Conservation (phyloP, 2,888 invertebrate species). For the Itoplectis maculator region DNA sequence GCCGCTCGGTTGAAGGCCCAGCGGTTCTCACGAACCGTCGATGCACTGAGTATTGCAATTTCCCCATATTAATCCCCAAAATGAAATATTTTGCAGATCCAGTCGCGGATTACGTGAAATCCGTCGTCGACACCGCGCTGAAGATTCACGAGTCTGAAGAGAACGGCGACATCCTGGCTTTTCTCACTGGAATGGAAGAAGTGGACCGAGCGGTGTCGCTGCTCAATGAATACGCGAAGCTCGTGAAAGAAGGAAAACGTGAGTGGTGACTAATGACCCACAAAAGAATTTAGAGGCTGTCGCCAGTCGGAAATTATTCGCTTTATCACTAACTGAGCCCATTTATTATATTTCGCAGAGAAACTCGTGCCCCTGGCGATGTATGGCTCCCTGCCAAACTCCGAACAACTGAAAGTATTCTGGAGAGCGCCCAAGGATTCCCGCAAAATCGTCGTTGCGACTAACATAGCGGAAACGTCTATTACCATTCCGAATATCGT, state of each 20-base stretch:
- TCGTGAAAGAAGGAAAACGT: slow-evolving; percentile 85
- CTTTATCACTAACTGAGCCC: neutral
- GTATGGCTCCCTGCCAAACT: slow-evolving; percentile 95
- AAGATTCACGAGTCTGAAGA: slow-evolving; percentile 95
- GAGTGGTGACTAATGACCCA: slow-evolving; percentile 52
- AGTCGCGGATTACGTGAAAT: slow-evolving; percentile 95
- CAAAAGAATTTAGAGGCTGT: neutral
- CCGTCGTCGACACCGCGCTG: slow-evolving; percentile 93
- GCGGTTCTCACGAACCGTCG: too few species aligned
- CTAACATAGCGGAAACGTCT: slow-evolving; percentile 98
- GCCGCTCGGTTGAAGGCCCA: too few species aligned
- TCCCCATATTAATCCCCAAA: too few species aligned
- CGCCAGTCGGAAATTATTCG: neutral
- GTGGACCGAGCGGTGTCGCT: slow-evolving; percentile 91
- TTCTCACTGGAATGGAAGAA: slow-evolving; percentile 97
- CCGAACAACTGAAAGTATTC: slow-evolving; percentile 94
- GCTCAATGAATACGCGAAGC: slow-evolving; percentile 87
- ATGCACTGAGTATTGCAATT: too few species aligned
- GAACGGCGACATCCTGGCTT: slow-evolving; percentile 95
- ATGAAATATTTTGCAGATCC: slow-evolving; percentile 91
- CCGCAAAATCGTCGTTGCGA: slow-evolving; percentile 96
- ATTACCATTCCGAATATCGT: slow-evolving; percentile 97
- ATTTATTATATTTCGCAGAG: slow-evolving; percentile 72
- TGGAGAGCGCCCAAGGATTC: slow-evolving; percentile 89
- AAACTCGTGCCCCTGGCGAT: slow-evolving; percentile 92